Evolutionary conservation across 2,888 invertebrate genomes (phyloP), one percentile per base, ranked within the genome.

Genomic region (Nomada lathburiana): DNA sequence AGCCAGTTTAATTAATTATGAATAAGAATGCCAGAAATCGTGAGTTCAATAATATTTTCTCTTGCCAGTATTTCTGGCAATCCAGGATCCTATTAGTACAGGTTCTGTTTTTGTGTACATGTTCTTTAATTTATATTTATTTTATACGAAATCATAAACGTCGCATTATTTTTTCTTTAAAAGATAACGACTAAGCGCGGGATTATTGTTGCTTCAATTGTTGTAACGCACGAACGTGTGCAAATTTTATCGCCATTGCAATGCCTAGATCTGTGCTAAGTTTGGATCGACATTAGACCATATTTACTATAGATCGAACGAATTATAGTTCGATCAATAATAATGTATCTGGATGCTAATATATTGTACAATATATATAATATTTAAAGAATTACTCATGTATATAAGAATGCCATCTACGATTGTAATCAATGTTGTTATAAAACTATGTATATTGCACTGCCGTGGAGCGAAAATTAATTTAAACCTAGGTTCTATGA

Each of bases 331-430:
- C 65, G 64, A 26, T 18, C 47, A 44, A 47, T 26, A 57, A 50
- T 42, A 29, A 20, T 76, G 72, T 80, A 80, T 47, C 68, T 80
- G 59, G 60, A 65, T 73, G n/a, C 16, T 73, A 62, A 69, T 81
- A 64, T 76, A 78, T 73, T 85, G 84, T 85, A 84, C 76, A 84
- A 84, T 36, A 80, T 77, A 77, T 70, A 75, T 71, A 60, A 47
- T 47, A 47, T 47, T 47, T 16, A 47, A 47, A 13, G 18, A 53
- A 71, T 57, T 23, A 47, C 57, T 67, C 52, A 60, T 65, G 71
- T 76, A 73, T 75, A 63, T 77, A 71, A 76, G 55, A 18, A 57
- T 59, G 62, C 23, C 26, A 29, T 52, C 63, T 52, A 20, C 60
- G 44, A 67, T 26, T 72, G 74, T 76, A 76, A 53, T 75, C 67